Base-by-base conservation (phyloP, 2,113 vertebrate species). In the Leucoraja erinaceus region DNA sequence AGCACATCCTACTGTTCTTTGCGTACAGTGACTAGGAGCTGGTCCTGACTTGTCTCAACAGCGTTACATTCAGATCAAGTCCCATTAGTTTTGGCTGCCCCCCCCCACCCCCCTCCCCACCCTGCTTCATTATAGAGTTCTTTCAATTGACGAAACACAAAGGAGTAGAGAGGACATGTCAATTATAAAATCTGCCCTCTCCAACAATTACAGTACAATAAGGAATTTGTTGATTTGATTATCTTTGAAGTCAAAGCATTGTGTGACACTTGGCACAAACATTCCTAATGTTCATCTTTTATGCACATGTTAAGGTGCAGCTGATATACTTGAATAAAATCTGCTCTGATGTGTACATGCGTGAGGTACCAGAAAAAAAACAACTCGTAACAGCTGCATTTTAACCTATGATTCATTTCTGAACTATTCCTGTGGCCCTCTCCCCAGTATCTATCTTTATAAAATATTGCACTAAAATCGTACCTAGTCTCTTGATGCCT, bases 241-340 rank as follows among this genome's bases (percentile, higher is more conserved):
- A 63, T 33, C 63, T n/a, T 38, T 91, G 68, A 70, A 47, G 68
- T 47, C 47, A 54, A 47, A 72, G 90, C 68, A 72, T 47, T 10
- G 38, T 91, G 59, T 70, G 90, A 72, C 66, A 54, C 20, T 47
- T 72, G 11, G 90, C 33, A 54, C 31, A 74, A 38, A 66, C 33
- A 91, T 91, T 91, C 90, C 90, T 91, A 38, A 38, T 74, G 90
- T 54, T 91, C 90, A 91, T 72, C 33, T 70, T 72, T 91, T 91
- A 38, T 72, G 63, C 38, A 91, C 20, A 91, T 88, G 66, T 91
- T 91, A 91, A 91, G 90, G 66, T 91, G 90, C 38, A 91, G 9
- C 38, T 68, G 38, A 9, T 38, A 54, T 70, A 91, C 54, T 66
- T 91, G 66, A 91, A 72, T 72, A 54, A 38, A 61, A 74, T 72